These are phyloP conservation scores for Sebastes hopkinsi DNA, from an alignment of 2,797 vertebrate species.

Conservation along the genomic window DNA sequence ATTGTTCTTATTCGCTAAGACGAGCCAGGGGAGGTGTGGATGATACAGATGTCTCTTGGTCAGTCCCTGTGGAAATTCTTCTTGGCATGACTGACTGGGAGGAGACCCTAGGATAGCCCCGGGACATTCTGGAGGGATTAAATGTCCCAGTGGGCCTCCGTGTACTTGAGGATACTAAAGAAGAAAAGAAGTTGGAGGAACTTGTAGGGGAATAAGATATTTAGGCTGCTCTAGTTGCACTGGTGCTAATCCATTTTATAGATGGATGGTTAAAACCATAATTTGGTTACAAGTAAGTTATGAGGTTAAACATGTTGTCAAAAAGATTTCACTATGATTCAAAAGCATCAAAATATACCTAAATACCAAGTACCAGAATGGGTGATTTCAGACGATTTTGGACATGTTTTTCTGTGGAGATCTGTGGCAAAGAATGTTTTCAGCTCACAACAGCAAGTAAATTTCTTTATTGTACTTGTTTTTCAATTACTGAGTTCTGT, in stretches of 20 bases:
- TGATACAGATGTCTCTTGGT: constrained; percentile 25
- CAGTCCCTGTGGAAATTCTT: constrained; percentile 27
- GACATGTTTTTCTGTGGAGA: neutral
- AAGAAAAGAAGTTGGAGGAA: neutral
- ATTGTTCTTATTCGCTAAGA: constrained; percentile 6
- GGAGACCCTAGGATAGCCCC: neutral
- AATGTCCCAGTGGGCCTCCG: constrained; percentile 10
- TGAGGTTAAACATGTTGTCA: neutral
- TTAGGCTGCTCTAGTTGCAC: neutral
- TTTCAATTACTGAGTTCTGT: too few relatives aligned
- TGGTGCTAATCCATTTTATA: neutral
- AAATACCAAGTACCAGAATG: too few relatives aligned
- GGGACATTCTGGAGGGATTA: constrained; percentile 43
- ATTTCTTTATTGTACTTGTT: too few relatives aligned
- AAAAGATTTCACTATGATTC: neutral
- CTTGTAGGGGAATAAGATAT: neutral
- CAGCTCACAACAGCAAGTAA: too few relatives aligned
- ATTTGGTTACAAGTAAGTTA: neutral
- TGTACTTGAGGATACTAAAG: constrained; percentile 22
- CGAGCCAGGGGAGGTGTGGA: constrained; percentile 11
- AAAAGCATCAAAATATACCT: neutral
- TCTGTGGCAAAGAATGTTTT: neutral
- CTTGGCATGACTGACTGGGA: constrained; percentile 14
- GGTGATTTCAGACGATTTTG: too few relatives aligned
- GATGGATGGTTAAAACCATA: neutral